Evolutionary conservation across 2,113 vertebrate species (phyloP), one percentile per base, ranked within the genome.

Genomic region (Saiga tatarica): DNA sequence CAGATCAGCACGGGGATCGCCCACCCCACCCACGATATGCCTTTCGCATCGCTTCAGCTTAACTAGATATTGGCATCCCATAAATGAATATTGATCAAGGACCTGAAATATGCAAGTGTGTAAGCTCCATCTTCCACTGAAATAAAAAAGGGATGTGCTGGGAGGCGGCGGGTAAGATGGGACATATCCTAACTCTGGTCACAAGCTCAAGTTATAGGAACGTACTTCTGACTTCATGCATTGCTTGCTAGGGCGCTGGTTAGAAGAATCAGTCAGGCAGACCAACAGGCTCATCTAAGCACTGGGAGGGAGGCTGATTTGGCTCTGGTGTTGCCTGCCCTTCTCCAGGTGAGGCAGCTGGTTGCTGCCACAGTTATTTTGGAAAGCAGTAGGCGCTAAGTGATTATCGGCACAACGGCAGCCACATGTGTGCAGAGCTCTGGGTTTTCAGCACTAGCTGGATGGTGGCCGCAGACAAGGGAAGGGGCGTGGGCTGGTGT

Each of bases 1-100:
- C 25, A 6, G 12, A 45, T 36, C 59, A 25, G 59, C 59, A 50
- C 3, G 0, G 0, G 2, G 53, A 15, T 0, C 17, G 47, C 14
- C 47, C 45, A 28, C 36, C 10, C 2, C 0, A 6, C 39, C 11
- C 14, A 4, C 6, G 0, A 4, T 0, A 0, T 2, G 12, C 5
- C 60, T 78, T 88, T 53, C 2, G 6, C 47, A 45, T 33, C 1
- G 17, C 50, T 82, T 74, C 15, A 50, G 3, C 33, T 36, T 30
- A 53, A 55, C 79, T 19, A 17, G 57, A 88, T 25, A 19, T 28
- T 64, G 97, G 50, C 47, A 39, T 33, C 19, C 13, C 21, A 28
- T 11, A 3, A 52, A 50, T 78, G 76, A 53, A 47, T 28, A 39
- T 19, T 12, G n/a, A 93, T 2, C 0, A 4, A 84, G 93, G 60